Conservation (phyloP, 2,888 invertebrate genomes). For the Cryptocephalus primarius region DNA sequence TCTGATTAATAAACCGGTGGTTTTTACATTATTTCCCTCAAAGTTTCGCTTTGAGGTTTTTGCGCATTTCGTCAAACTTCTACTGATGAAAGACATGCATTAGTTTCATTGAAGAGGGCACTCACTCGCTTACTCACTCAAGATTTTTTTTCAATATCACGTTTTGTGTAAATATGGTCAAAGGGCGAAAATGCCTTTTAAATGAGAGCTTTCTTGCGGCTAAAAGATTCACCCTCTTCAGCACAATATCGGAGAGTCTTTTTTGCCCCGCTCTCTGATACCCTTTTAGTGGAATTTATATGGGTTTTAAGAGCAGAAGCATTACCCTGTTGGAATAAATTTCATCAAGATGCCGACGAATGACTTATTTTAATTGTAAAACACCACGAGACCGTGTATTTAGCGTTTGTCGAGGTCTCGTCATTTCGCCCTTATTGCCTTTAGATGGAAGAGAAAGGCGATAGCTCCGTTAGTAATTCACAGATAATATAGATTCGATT, state of each 20-base stretch:
- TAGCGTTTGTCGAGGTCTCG: constrained; percentile 8
- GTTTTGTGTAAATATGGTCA: constrained; percentile 1
- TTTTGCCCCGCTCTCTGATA: constrained; percentile 12
- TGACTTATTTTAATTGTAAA: constrained; percentile 15
- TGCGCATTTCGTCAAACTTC: too few relatives aligned
- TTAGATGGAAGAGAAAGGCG: neutral
- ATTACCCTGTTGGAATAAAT: constrained; percentile 13
- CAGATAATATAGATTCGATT: neutral
- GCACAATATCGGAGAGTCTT: constrained; percentile 9
- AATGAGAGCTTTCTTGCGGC: constrained; percentile 6
- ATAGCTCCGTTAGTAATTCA: constrained; percentile 1
- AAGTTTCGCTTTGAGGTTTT: too few relatives aligned
- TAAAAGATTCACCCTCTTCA: constrained; percentile 3
- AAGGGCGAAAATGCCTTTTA: constrained; percentile 5
- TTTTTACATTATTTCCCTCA: too few relatives aligned
- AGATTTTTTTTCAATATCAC: too few relatives aligned
- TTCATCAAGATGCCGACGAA: constrained; percentile 11
- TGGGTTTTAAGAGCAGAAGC: constrained; percentile 14
- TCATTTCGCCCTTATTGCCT: constrained; percentile 5
- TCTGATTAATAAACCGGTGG: too few relatives aligned
- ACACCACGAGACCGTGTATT: constrained; percentile 7
- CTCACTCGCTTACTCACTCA: too few relatives aligned
- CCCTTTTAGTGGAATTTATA: constrained; percentile 15
- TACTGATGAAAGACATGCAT: too few relatives aligned
- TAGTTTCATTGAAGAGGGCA: too few relatives aligned